A percentile compares a stretch with the other conserved stretches of the same genome.
Evolutionary conservation across 2,888 invertebrate genomes (phyloP).

Genomic region (Tanypteryx hageni): DNA sequence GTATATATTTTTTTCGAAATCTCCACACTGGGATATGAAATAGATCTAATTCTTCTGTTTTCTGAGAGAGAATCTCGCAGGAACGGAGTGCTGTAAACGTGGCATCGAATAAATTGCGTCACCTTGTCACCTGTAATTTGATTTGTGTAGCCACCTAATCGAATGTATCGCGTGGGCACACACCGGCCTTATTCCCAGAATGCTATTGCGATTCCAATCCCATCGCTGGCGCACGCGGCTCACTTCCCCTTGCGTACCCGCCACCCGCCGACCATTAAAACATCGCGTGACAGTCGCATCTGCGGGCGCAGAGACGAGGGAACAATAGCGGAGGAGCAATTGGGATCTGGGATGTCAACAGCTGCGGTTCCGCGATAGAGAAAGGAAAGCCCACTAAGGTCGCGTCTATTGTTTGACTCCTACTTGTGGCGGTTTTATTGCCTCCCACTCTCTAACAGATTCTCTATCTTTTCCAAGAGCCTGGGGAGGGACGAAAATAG

Average conservation of each 20-base stretch:
- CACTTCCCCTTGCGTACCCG: background rate
- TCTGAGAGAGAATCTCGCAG: too few relatives aligned
- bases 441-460: too few relatives aligned
- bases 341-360: slow-evolving; percentile 62
- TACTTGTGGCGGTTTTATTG: background rate
- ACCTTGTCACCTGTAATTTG: background rate
- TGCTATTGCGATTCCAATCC: background rate
- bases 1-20: too few relatives aligned
- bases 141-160: background rate
- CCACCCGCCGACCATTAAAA: background rate
- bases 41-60: too few relatives aligned
- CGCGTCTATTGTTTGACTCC: background rate
- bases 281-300: slow-evolving; percentile 32
- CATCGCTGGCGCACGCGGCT: background rate
- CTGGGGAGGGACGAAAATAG: too few relatives aligned
- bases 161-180: background rate
- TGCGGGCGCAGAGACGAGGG: background rate
- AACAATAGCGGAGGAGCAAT: background rate
- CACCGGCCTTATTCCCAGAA: background rate
- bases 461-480: too few relatives aligned
- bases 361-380: slow-evolving; percentile 13
- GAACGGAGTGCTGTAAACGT: background rate
- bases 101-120: background rate
- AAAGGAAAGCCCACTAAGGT: background rate
- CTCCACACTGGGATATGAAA: too few relatives aligned